Evolutionary conservation across 2,888 invertebrate species (phyloP).

Genomic region (Diadegma fenestrale): DNA sequence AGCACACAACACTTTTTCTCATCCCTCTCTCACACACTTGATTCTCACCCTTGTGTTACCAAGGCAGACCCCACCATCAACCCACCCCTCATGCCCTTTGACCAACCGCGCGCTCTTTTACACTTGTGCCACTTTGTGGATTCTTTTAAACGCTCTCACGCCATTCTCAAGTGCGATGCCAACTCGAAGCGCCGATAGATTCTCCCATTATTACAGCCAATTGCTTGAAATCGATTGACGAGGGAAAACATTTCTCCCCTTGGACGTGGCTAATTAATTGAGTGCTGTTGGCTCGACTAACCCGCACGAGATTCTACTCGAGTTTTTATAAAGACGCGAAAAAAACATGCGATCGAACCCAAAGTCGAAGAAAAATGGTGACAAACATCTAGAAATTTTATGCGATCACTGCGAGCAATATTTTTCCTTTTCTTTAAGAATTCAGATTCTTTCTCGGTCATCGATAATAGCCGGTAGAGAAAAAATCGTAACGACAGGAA

Average conservation of each 20-base stretch:
- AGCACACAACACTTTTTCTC: slow-evolving; percentile 40
- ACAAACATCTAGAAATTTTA: slow-evolving; percentile 14
- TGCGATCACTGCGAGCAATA: slow-evolving; percentile 11
- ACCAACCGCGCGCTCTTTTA: slow-evolving; percentile 41
- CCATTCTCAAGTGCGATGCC: slow-evolving; percentile 38
- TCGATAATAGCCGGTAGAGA: slow-evolving; percentile 47
- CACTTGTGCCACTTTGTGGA: slow-evolving; percentile 47
- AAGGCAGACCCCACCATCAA: slow-evolving; percentile 35
- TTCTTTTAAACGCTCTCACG: slow-evolving; percentile 51
- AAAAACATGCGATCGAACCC: neutral
- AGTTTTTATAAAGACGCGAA: neutral
- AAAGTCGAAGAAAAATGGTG: neutral
- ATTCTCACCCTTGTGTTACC: slow-evolving; percentile 46
- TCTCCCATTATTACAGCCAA: slow-evolving; percentile 17
- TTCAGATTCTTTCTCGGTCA: slow-evolving; percentile 36
- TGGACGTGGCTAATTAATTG: neutral
- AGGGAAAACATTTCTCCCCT: neutral
- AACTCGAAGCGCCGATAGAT: slow-evolving; percentile 9
- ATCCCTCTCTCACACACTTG: slow-evolving; percentile 38
- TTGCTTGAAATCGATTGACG: neutral
- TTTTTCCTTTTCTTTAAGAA: slow-evolving; percentile 27
- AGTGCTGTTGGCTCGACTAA: neutral
- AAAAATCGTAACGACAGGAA: slow-evolving; percentile 42
- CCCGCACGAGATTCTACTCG: neutral
- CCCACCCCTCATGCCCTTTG: slow-evolving; percentile 4